These are phyloP conservation scores for Sternotherus odoratus DNA, from an alignment of 2,797 vertebrate species.

Conservation along the genomic window DNA sequence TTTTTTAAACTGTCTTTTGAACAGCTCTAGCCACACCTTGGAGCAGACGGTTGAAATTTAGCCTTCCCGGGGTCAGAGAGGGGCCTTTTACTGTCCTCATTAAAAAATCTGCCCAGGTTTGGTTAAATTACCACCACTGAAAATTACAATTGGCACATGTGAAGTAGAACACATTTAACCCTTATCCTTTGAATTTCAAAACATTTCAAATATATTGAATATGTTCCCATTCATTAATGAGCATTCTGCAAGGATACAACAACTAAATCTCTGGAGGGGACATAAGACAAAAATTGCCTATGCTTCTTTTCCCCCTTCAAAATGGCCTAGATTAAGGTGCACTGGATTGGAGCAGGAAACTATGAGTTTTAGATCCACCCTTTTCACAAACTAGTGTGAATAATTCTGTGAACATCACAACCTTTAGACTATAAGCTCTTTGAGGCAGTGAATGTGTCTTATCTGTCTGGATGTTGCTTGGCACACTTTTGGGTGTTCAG, in stretches of 20 bases:
- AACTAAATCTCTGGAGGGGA: not conserved
- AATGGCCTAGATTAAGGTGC: not conserved
- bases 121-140: not conserved
- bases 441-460: not conserved
- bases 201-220: not conserved
- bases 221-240: not conserved
- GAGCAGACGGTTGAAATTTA: conserved; percentile 7
- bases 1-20: not conserved
- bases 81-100: fast-evolving
- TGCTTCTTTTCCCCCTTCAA: not conserved
- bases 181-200: not conserved
- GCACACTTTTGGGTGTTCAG: not conserved
- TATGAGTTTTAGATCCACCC: fast-evolving
- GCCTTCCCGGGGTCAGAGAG: not conserved
- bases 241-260: not conserved
- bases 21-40: not conserved
- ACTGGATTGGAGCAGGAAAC: not conserved
- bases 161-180: not conserved
- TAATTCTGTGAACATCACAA: not conserved
- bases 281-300: not conserved
- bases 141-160: not conserved
- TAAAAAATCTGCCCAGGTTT: not conserved
- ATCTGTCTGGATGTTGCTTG: not conserved
- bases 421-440: not conserved
- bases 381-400: not conserved